These are phyloP conservation scores for Thyatira batis DNA, from an alignment of 2,888 invertebrate genomes.

Conservation along the genomic window DNA sequence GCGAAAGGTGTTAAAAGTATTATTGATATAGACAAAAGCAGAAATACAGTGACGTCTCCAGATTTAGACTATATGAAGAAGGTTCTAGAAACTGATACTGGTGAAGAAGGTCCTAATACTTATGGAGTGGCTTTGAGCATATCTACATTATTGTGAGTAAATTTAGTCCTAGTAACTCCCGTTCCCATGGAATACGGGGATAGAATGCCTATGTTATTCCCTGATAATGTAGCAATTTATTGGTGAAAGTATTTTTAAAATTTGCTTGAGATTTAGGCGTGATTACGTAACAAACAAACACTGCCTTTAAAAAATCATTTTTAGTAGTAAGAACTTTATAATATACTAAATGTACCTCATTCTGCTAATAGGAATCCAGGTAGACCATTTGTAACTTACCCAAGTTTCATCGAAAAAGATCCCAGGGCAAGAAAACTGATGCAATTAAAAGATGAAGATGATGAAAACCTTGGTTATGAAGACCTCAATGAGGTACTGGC, in stretches of 20 bases:
- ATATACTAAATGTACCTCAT: too few relatives aligned
- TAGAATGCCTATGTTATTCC: too few relatives aligned
- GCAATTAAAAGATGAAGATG: slow-evolving; percentile 50
- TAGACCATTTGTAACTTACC: not conserved
- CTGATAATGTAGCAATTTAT: too few relatives aligned
- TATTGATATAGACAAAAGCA: too few relatives aligned
- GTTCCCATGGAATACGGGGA: not conserved
- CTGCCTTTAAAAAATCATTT: too few relatives aligned
- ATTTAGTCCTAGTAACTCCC: not conserved
- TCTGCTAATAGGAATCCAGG: slow-evolving; percentile 35
- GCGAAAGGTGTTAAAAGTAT: too few relatives aligned
- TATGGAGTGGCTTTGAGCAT: slow-evolving; percentile 41
- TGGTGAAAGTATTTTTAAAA: too few relatives aligned
- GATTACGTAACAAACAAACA: too few relatives aligned
- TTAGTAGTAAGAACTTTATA: too few relatives aligned
- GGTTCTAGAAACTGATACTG: slow-evolving; percentile 8
- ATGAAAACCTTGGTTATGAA: slow-evolving; percentile 50
- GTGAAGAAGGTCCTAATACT: slow-evolving; percentile 17
- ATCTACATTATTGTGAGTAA: slow-evolving; percentile 52
- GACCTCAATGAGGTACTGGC: slow-evolving; percentile 53
- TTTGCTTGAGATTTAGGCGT: too few relatives aligned
- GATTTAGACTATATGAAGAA: not conserved
- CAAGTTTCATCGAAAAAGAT: slow-evolving; percentile 9
- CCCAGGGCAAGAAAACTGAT: slow-evolving; percentile 46
- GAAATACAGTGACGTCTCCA: too few relatives aligned